Conservation (phyloP, 2,113 vertebrate species). For the Carassius carassius region DNA sequence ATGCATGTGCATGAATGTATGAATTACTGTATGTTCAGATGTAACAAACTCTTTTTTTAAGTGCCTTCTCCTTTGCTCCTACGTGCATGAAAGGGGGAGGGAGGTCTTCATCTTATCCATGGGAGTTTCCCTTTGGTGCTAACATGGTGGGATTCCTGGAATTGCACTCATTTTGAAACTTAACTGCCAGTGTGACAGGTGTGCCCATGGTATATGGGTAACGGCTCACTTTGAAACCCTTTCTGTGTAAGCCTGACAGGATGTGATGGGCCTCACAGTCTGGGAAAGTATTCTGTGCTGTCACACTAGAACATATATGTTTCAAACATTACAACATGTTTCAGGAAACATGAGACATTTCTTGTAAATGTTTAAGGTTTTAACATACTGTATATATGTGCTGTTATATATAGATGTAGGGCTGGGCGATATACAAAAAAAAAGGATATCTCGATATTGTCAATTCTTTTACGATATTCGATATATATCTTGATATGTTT, state of each 20-base stretch:
- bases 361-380: not conserved
- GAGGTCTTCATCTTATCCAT: slow-evolving; percentile 9
- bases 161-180: slow-evolving; percentile 50
- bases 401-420: not conserved
- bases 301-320: slow-evolving; percentile 14
- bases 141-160: slow-evolving; percentile 46
- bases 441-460: no score
- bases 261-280: not conserved
- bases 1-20: no score
- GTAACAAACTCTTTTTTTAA: not conserved
- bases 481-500: no score
- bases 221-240: slow-evolving; percentile 39
- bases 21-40: not conserved
- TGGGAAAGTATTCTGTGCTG: slow-evolving; percentile 10
- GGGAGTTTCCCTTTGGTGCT: slow-evolving; percentile 2
- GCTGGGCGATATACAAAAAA: no score
- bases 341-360: slow-evolving; percentile 12
- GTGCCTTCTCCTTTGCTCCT: slow-evolving; percentile 2
- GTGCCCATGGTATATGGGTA: slow-evolving; percentile 38
- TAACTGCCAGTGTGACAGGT: slow-evolving; percentile 48
- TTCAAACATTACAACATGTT: slow-evolving; percentile 14
- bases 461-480: no score
- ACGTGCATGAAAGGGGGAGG: not conserved
- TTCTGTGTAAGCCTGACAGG: slow-evolving; percentile 34
- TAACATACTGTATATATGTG: not conserved